Evolutionary conservation across 2,113 vertebrate species (phyloP).

Genomic region (Empidonax traillii): DNA sequence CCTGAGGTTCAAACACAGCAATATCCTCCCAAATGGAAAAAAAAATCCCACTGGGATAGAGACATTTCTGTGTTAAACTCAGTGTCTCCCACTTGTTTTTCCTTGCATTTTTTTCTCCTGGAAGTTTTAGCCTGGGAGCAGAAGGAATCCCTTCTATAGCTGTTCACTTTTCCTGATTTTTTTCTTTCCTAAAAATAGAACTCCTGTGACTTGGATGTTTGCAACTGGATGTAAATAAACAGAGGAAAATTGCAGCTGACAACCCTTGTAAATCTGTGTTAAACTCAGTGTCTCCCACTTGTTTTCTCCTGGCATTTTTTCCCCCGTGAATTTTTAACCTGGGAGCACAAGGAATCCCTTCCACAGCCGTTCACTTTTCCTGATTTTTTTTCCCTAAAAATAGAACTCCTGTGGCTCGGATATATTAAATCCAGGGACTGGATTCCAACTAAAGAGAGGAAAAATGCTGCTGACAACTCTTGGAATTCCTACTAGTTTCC

Average conservation of each 20-base stretch:
- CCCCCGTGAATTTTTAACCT: neutral
- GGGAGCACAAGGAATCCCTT: neutral
- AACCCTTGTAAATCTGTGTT: neutral
- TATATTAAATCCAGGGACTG: neutral
- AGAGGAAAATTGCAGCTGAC: neutral
- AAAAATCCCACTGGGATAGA: neutral
- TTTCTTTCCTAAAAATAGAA: neutral
- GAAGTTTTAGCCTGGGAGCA: neutral
- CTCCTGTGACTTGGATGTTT: too few relatives aligned
- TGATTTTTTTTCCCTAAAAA: neutral
- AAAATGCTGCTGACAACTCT: neutral
- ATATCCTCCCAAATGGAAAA: neutral
- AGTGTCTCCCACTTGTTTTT: neutral
- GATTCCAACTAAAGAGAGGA: neutral
- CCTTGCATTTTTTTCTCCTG: neutral
- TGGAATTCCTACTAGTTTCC: neutral
- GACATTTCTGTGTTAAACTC: neutral
- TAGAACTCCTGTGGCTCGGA: neutral
- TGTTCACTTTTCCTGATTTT: neutral
- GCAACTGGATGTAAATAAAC: neutral
- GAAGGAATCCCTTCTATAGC: neutral
- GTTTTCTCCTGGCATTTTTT: neutral
- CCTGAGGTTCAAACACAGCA: neutral
- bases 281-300: neutral
- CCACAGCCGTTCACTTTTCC: neutral